These are phyloP conservation scores for Dicycla oo DNA, from an alignment of 2,888 invertebrate species.

Conservation along the genomic window DNA sequence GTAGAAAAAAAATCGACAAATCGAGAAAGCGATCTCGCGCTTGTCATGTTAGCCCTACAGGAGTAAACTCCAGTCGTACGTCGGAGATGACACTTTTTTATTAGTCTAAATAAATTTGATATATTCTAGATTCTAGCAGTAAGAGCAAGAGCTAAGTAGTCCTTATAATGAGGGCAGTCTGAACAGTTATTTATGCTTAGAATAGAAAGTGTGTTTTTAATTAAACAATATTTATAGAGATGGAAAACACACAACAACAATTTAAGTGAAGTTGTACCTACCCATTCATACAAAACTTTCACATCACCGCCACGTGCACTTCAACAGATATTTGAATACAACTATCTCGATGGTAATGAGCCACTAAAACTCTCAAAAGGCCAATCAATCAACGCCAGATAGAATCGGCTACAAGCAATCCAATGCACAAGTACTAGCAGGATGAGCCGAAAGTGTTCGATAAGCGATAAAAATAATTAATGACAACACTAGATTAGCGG, in stretches of 20 bases:
- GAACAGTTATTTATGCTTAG: neutral
- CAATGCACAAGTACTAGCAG: conserved; percentile 74
- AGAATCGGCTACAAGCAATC: conserved; percentile 77
- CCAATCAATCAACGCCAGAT: conserved; percentile 71
- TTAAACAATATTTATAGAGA: neutral
- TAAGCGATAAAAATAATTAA: conserved; percentile 91
- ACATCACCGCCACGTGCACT: conserved; percentile 16
- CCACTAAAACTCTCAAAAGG: conserved; percentile 55
- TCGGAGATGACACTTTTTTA: no score
- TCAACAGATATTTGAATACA: conserved; percentile 36
- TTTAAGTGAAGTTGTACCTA: neutral
- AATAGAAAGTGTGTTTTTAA: neutral
- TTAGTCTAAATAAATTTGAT: no score
- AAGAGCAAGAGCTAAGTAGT: neutral
- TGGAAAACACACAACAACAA: neutral
- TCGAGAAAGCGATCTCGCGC: no score
- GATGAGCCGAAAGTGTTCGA: conserved; percentile 86
- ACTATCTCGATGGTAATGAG: conserved; percentile 41
- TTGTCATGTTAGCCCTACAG: no score
- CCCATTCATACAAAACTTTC: conserved; percentile 8
- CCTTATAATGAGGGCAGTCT: neutral
- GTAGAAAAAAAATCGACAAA: no score
- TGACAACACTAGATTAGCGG: conserved; percentile 88
- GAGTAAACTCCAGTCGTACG: no score
- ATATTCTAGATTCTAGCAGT: no score